Evolutionary conservation across 2,888 invertebrate species (phyloP).

Genomic region (Pristionchus arcanus): DNA sequence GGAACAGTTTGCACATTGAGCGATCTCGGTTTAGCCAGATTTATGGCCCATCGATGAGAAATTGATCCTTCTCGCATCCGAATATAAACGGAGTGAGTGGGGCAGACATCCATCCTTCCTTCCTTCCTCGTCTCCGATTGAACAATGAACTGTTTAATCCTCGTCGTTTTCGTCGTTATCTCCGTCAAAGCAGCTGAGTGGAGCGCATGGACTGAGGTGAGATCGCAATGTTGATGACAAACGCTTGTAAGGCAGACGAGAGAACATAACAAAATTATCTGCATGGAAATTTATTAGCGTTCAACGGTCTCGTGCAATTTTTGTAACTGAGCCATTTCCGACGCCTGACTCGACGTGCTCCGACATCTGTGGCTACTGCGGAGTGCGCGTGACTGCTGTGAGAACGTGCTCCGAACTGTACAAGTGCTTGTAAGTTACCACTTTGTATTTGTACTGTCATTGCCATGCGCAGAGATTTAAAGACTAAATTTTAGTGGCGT

Average conservation of each 20-base stretch:
- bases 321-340: neutral
- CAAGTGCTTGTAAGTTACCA: neutral
- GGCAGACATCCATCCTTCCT: neutral
- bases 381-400: neutral
- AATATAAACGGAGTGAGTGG: neutral
- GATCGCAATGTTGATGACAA: too few species aligned
- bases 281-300: too few species aligned
- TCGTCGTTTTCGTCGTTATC: neutral
- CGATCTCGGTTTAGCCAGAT: too few species aligned
- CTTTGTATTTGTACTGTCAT: too few species aligned
- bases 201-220: neutral
- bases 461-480: too few species aligned
- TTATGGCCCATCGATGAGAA: too few species aligned
- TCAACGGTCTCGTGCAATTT: too few species aligned
- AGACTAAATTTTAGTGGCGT: neutral
- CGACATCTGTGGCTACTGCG: slow-evolving; percentile 1
- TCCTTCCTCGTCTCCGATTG: neutral
- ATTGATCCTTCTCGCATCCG: neutral
- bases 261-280: too few species aligned
- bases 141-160: neutral
- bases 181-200: neutral
- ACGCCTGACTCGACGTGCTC: neutral
- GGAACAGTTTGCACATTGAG: too few species aligned
- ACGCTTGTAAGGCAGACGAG: too few species aligned
- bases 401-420: neutral